Evolutionary conservation across 1,140 invertebrate genomes (phyloP), one percentile per base, ranked within the genome.

Genomic region (Drosophila asahinai): DNA sequence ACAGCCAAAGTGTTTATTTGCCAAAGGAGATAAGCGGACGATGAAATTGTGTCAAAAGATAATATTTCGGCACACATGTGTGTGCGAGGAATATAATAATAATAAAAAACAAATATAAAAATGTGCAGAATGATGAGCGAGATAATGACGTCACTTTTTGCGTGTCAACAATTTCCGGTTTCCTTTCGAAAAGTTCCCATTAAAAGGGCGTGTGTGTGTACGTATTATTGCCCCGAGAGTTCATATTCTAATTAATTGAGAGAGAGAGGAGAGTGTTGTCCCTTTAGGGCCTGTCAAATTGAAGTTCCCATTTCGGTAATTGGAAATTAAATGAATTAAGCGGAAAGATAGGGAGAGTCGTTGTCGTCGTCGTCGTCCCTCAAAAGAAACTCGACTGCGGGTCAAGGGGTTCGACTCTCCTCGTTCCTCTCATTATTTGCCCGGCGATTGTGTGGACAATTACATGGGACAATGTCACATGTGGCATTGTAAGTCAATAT

Each of bases 291-390:
- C 63, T 68, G 27, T 68, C 71, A 70, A 54, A 52, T 51, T 57
- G 47, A 36, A 59, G 38, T 60, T 30, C 42, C 45, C 72, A 73
- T 77, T 77, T 66, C 48, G 65, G 40, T 73, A 84, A 81, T 81
- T 77, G 60, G 76, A 83, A 87, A 83, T 89, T 83, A 83, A 87
- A 75, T 78, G 62, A 87, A 89, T 89, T 87, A 89, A 89, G 70
- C 73, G 74, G 55, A 77, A 77, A 78, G 63, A 63, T 58, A 59
- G 25, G 40, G 60, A 49, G 51, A 49, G 51, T 33, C 15, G 51
- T 15, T 7, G 51, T 15, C 17, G 51, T 15, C 17, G 51, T 15
- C 12, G 52, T 51, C 47, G 40, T 59, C 61, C 33, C 33, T 63
- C 43, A 65, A 81, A 84, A 55, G 59, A 64, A 74, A 86, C 64